Base-by-base conservation (phyloP, 2,113 vertebrate genomes). In the Saccopteryx bilineata region DNA sequence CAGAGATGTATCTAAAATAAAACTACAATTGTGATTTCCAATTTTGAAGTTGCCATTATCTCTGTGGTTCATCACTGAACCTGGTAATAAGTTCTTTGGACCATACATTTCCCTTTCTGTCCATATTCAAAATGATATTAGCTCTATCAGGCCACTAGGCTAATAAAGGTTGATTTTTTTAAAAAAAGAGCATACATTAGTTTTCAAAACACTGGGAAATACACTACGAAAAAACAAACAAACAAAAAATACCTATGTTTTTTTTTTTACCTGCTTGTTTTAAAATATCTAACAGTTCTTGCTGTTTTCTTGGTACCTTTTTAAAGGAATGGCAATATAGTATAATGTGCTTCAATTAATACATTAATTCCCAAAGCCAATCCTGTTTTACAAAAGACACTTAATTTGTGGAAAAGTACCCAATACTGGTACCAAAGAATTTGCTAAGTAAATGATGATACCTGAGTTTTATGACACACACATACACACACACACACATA, bases 281-380 rank as follows among this genome's bases (percentile, higher is more conserved):
- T 81, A 74, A 95, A 89, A 85, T 95, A 10, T 82, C 76, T 84
- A 95, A 85, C 9, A 78, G 21, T 90, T 61, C 33, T 88, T 87
- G 12, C 60, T 87, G 31, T 75, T 48, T 86, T 92, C 63, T 74
- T 28, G 1, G 9, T 93, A 7, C 7, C 28, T 95, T 90, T 87
- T 86, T 87, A 63, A 94, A 31, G 7, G 28, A 80, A 39, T 31
- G 33, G 2, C 50, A 87, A 68, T 46, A 63, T 71, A 71, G 9
- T 60, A 75, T 19, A 78, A n/a, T 33, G 19, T 61, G 19, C 19
- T 92, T 95, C 33, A 50, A 74, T 89, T 50, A 68, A 80, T 39
- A 74, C 9, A 72, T 88, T 66, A 71, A 89, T 79, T 92, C 80
- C 14, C 58, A 71, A 90, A 60, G 23, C 5, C 68, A 90, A 78